These are phyloP conservation scores for Miltochrista miniata DNA, from an alignment of 2,888 invertebrate species.

Conservation along the genomic window DNA sequence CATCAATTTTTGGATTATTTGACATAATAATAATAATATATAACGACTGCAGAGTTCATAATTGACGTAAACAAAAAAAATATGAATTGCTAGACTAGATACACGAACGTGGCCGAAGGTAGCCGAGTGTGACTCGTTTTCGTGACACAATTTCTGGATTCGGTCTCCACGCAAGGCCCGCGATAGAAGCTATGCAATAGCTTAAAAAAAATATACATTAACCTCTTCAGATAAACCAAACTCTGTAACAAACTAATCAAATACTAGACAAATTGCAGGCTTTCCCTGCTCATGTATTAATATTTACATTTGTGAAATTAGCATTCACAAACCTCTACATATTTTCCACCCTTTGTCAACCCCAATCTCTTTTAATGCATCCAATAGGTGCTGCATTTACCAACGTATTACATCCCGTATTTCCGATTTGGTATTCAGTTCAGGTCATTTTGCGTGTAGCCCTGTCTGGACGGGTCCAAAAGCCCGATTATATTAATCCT, in stretches of 20 bases:
- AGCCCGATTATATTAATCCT: conserved; percentile 69
- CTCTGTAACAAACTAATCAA: not conserved
- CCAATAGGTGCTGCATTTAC: conserved; percentile 25
- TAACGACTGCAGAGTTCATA: too few relatives aligned
- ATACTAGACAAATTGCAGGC: not conserved
- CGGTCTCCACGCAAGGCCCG: too few relatives aligned
- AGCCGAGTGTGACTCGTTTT: too few relatives aligned
- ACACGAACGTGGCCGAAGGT: too few relatives aligned
- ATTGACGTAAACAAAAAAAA: too few relatives aligned
- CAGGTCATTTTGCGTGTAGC: conserved; percentile 58
- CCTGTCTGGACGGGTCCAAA: conserved; percentile 57
- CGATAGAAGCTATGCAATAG: too few relatives aligned
- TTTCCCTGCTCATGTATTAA: not conserved
- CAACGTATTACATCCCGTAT: conserved; percentile 25
- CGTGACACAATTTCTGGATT: too few relatives aligned
- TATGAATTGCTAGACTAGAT: too few relatives aligned
- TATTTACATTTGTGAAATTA: not conserved
- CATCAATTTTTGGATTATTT: too few relatives aligned
- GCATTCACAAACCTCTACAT: conserved; percentile 9
- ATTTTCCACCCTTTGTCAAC: conserved; percentile 25
- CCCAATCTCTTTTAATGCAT: conserved; percentile 33
- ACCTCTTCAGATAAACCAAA: too few relatives aligned
- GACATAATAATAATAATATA: too few relatives aligned
- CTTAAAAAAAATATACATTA: too few relatives aligned
- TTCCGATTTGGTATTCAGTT: conserved; percentile 67